phyloP scores from a whole-genome alignment of 30 jellyfish, hydroid and myxozoan genomes.

The Turritopsis rubra region DNA sequence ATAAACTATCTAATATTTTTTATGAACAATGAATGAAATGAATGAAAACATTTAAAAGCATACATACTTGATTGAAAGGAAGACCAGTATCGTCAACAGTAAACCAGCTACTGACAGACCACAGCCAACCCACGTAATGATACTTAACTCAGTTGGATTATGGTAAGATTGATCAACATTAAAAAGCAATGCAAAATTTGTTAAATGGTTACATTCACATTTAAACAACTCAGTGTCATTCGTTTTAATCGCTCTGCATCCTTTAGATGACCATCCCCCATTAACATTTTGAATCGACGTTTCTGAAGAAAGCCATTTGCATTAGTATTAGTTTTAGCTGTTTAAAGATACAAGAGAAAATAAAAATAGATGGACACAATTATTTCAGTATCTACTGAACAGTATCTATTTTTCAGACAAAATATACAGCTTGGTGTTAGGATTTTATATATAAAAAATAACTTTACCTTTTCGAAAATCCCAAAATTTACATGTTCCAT shows the following conservation, averaged over 20 bases:
- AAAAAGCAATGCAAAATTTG: constrained; percentile 22
- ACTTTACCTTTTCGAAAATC: not conserved
- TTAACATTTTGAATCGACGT: not conserved
- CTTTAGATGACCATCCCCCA: not conserved
- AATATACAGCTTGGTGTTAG: too few species aligned
- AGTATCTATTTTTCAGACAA: too few species aligned
- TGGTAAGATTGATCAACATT: constrained; percentile 4
- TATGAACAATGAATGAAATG: too few species aligned
- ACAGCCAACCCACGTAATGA: constrained; percentile 16
- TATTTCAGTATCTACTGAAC: not conserved
- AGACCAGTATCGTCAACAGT: not conserved
- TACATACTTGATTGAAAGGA: not conserved
- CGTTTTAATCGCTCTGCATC: not conserved
- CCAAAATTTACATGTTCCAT: not conserved
- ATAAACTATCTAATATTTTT: too few species aligned
- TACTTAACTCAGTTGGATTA: constrained; percentile 17
- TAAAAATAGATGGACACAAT: too few species aligned
- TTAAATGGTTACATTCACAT: constrained; percentile 20
- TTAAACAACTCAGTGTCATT: not conserved
- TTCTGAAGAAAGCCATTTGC: not conserved
- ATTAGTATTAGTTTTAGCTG: not conserved
- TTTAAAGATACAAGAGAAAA: not conserved
- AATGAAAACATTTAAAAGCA: too few species aligned
- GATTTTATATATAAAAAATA: too few species aligned
- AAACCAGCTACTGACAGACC: constrained; percentile 20